phyloP scores from a whole-genome alignment of 2,113 vertebrate species.

The Datnioides undecimradiatus region DNA sequence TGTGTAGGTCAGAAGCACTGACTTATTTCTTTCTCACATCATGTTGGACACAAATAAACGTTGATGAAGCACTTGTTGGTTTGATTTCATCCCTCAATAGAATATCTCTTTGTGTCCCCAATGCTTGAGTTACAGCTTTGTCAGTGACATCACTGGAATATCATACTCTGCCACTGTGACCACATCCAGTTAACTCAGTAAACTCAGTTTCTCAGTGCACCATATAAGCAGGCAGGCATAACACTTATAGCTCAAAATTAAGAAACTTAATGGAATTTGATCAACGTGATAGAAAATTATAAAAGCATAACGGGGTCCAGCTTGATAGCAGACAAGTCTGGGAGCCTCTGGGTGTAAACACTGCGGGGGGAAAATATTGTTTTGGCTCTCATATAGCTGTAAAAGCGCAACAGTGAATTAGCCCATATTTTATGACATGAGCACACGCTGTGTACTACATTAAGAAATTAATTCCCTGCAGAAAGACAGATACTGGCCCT shows the following conservation, averaged over 20 bases:
- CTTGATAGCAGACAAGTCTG: slow-evolving; percentile 12
- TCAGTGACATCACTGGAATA: background rate
- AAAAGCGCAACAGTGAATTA: slow-evolving; percentile 40
- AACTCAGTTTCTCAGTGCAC: background rate
- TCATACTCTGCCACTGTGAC: too few species aligned
- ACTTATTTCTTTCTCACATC: too few species aligned
- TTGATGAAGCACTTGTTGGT: too few species aligned
- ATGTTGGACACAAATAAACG: too few species aligned
- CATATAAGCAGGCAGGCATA: background rate
- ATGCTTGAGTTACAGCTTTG: too few species aligned
- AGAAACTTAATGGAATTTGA: slow-evolving; percentile 20
- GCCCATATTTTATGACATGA: slow-evolving; percentile 54
- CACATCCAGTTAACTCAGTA: background rate
- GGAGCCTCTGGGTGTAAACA: slow-evolving; percentile 30
- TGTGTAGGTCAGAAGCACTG: too few species aligned
- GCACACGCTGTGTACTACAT: slow-evolving; percentile 42
- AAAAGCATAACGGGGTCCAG: slow-evolving; percentile 30
- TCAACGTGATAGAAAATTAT: slow-evolving; percentile 34
- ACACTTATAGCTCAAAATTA: background rate
- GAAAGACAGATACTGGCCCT: slow-evolving; percentile 37
- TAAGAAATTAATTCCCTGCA: slow-evolving; percentile 64
- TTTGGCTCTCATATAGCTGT: slow-evolving; percentile 33
- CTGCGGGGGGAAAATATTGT: slow-evolving; percentile 47
- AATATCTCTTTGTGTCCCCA: too few species aligned
- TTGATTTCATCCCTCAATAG: too few species aligned